These are phyloP conservation scores for Trichonephila clavipes DNA, from an alignment of 1,140 invertebrate species.

Conservation along the genomic window DNA sequence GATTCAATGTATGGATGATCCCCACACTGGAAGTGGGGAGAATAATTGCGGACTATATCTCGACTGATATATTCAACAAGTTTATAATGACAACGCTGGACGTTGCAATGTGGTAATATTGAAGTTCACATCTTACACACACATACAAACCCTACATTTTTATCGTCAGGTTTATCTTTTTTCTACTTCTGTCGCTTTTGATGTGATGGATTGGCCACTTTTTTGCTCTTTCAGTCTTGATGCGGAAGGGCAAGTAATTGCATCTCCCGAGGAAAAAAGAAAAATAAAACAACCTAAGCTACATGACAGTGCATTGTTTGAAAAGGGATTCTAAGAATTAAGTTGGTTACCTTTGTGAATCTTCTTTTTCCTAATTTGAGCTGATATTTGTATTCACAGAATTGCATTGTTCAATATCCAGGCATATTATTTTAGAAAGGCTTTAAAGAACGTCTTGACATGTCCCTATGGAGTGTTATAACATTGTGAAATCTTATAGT, in stretches of 20 bases:
- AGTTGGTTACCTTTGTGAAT: not conserved
- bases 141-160: not conserved
- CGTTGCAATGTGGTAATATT: conserved; percentile 43
- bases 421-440: not conserved
- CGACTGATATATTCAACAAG: conserved; percentile 37
- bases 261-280: not conserved
- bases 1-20: not conserved
- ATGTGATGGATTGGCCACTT: conserved; percentile 40
- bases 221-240: not conserved
- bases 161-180: conserved; percentile 37
- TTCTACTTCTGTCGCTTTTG: not conserved
- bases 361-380: not conserved
- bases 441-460: not conserved
- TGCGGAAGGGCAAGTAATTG: conserved; percentile 40
- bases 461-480: not conserved
- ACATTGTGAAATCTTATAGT: not conserved
- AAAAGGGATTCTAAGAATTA: not conserved
- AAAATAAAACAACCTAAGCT: not conserved
- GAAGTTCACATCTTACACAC: not conserved
- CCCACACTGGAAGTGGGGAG: not conserved
- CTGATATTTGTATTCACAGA: not conserved
- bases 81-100: conserved; percentile 62
- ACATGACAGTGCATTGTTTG: conserved; percentile 24
- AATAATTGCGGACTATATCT: conserved; percentile 21
- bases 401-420: not conserved